These are phyloP conservation scores for Diabrotica undecimpunctata DNA, from an alignment of 1,140 invertebrate species.

Conservation along the genomic window DNA sequence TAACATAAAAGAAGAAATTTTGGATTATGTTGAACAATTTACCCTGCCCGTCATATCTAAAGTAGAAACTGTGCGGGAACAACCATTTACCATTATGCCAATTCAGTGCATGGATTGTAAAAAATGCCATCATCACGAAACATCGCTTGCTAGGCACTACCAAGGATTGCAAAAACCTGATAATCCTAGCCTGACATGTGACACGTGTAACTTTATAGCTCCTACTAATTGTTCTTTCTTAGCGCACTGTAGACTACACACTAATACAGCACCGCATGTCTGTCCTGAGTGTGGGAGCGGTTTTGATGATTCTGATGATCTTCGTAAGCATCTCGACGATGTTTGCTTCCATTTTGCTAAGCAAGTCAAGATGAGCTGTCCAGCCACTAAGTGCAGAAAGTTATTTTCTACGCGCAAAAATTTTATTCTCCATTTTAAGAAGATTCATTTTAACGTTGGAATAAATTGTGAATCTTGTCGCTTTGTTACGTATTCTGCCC, in stretches of 20 bases:
- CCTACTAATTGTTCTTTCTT: conserved; percentile 49
- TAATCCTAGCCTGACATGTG: conserved; percentile 30
- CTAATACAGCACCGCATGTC: conserved; percentile 47
- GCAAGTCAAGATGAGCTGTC: conserved; percentile 49
- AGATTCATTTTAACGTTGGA: not conserved
- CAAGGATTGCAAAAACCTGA: conserved; percentile 29
- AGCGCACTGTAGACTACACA: conserved; percentile 51
- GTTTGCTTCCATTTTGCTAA: conserved; percentile 52
- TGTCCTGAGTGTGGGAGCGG: conserved; percentile 54
- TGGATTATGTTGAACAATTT: conserved; percentile 22
- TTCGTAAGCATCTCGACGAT: conserved; percentile 51
- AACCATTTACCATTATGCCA: not conserved
- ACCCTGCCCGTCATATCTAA: conserved; percentile 37
- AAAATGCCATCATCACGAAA: not conserved
- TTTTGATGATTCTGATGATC: conserved; percentile 43
- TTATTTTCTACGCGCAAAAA: conserved; percentile 48
- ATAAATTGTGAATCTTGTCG: not conserved
- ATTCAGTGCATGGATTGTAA: conserved; percentile 36
- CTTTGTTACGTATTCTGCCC: not conserved
- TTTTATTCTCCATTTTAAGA: conserved; percentile 46
- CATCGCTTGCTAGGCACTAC: conserved; percentile 30
- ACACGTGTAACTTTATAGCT: conserved; percentile 49
- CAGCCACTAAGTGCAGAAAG: conserved; percentile 44
- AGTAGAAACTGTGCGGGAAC: conserved; percentile 32
- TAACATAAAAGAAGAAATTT: conserved; percentile 16